phyloP scores from a whole-genome alignment of 2,797 vertebrate species.

The Onychomys arenicola region DNA sequence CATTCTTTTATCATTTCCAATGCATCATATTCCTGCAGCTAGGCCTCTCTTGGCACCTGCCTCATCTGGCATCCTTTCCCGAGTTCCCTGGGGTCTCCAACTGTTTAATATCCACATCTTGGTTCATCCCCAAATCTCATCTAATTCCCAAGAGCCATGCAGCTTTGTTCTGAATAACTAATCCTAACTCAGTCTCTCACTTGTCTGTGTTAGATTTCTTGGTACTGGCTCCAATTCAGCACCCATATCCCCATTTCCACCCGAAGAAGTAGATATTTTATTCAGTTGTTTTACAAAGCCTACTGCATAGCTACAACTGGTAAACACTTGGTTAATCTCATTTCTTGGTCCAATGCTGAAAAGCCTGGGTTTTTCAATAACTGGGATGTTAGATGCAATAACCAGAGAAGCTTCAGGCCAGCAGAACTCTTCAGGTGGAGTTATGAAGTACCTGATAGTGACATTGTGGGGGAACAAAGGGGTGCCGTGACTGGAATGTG shows the following conservation, averaged over 20 bases:
- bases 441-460: neutral
- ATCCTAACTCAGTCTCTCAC: neutral
- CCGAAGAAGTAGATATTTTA: neutral
- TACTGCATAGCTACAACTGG: neutral
- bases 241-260: neutral
- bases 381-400: neutral
- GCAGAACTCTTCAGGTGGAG: neutral
- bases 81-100: neutral
- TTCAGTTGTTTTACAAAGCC: slow-evolving; percentile 18
- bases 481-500: neutral
- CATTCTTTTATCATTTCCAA: neutral
- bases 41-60: neutral
- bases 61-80: neutral
- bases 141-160: neutral
- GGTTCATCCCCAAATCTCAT: neutral
- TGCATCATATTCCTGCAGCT: neutral
- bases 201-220: slow-evolving; percentile 1
- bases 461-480: neutral
- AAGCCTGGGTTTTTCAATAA: neutral
- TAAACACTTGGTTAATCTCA: slow-evolving; percentile 20
- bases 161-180: slow-evolving; percentile 26
- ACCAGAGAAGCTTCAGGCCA: neutral
- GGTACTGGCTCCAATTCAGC: neutral
- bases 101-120: neutral
- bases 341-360: neutral